These are phyloP conservation scores for Ganaspis sp. DNA, from an alignment of 1,140 invertebrate genomes.

Conservation along the genomic window DNA sequence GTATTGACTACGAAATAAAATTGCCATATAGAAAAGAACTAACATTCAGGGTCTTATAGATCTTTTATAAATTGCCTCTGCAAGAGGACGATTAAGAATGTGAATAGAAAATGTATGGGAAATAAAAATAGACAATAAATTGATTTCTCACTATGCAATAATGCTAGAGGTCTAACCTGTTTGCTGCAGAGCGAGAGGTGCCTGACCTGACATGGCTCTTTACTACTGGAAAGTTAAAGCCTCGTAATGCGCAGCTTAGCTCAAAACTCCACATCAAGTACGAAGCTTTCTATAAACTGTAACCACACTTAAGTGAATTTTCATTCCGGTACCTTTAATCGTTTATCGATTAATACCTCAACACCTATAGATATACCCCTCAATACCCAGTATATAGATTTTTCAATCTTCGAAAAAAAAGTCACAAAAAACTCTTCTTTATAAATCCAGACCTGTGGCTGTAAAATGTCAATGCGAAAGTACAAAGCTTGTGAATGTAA, in stretches of 20 bases:
- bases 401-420: no score
- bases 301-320: neutral
- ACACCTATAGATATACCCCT: no score
- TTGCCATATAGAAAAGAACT: no score
- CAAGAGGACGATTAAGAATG: neutral
- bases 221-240: slow-evolving; percentile 14
- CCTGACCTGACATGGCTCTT: neutral
- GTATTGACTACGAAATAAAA: no score
- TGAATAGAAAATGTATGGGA: neutral
- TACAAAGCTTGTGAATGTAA: no score
- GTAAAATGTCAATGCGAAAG: no score
- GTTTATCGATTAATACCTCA: no score
- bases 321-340: neutral
- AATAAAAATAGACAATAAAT: slow-evolving; percentile 21
- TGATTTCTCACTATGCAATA: neutral
- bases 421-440: neutral
- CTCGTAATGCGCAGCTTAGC: neutral
- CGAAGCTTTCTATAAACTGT: no score
- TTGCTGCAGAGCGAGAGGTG: neutral
- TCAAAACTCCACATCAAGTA: no score
- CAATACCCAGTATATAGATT: no score
- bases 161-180: neutral
- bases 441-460: no score
- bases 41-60: no score
- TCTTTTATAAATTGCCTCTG: neutral